These are phyloP conservation scores for Sthenelais limicola DNA, from an alignment of 2,888 invertebrate species.

Conservation along the genomic window DNA sequence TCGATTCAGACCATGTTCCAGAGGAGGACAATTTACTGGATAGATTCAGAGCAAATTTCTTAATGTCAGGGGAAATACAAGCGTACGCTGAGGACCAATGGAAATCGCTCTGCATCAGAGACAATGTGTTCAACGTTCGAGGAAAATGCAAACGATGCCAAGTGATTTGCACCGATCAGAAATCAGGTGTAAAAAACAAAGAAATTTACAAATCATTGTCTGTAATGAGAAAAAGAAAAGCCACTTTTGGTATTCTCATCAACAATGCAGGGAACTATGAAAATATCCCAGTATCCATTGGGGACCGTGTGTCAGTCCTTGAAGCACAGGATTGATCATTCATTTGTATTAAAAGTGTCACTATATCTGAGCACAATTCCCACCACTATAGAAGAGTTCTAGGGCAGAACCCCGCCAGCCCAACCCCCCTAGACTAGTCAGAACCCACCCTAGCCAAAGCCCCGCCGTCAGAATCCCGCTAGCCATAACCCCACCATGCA, in stretches of 20 bases:
- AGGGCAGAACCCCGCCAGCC: too few species aligned
- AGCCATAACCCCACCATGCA: too few species aligned
- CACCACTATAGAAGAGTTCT: too few species aligned
- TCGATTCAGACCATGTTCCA: constrained; percentile 46
- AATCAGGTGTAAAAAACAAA: constrained; percentile 79
- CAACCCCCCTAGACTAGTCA: too few species aligned
- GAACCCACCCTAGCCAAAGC: too few species aligned
- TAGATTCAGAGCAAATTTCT: constrained; percentile 92
- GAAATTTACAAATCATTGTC: constrained; percentile 62
- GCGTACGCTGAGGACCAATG: constrained; percentile 87
- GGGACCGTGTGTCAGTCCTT: too few species aligned
- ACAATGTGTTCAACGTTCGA: background rate
- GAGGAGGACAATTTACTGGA: constrained; percentile 78
- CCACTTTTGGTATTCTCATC: constrained; percentile 21
- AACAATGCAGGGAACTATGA: constrained; percentile 9
- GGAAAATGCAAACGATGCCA: constrained; percentile 86
- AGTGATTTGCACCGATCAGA: constrained; percentile 95
- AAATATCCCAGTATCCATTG: too few species aligned
- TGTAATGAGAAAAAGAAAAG: constrained; percentile 6
- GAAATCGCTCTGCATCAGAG: constrained; percentile 56
- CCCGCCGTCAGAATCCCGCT: too few species aligned
- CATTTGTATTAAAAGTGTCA: too few species aligned
- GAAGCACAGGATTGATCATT: too few species aligned
- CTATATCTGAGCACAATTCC: too few species aligned
- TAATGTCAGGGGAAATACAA: constrained; percentile 79